Evolutionary conservation across 2,888 invertebrate genomes (phyloP), one percentile per base, ranked within the genome.

Genomic region (Sylvicola cinctus): DNA sequence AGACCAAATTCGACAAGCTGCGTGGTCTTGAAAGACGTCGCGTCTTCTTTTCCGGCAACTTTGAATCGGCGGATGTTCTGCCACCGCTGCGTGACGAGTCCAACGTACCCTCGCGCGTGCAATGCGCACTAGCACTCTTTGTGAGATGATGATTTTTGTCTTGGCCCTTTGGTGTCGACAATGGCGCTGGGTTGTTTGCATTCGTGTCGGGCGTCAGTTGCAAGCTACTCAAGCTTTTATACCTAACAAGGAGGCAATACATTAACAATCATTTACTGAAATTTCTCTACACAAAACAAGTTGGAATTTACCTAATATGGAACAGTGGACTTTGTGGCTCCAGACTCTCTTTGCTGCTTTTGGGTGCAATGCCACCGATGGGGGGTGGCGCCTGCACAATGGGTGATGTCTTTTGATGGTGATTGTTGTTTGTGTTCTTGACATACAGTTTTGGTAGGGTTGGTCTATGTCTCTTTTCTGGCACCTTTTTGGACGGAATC

Each of bases 61-160:
- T 83, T 4, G 84, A 84, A 54, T 84, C 85, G 3, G 81, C 83
- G 10, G 84, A 84, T 4, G 80, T 81, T 35, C 81, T 66, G 2
- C 84, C 84, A 25, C 84, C 85, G 16, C 84, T 84, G 58, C 84
- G 80, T 51, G 84, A 84, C 26, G 85, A 87, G 50, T 85, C 83
- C 42, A 87, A 62, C n/a, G 85, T 85, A 1, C 81, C 83, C 49
- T 78, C 77, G 27, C 75, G 59, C 35, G 56, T 41, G 41, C 48
- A 48, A 39, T 50, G 54, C 58, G 65, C 60, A 60, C 48, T 48
- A 39, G 48, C 45, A 45, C 48, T 46, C 43, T 48, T 48, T 38
- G 45, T 41, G 39, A 46, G 42, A 38, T 45, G 43, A 41, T 45
- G 38, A 33, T 33, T 40, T 32, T 39, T 39, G 26, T 41, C 36